Evolutionary conservation across 1,140 invertebrate genomes (phyloP).

Genomic region (Pygmarrhopalites habei): DNA sequence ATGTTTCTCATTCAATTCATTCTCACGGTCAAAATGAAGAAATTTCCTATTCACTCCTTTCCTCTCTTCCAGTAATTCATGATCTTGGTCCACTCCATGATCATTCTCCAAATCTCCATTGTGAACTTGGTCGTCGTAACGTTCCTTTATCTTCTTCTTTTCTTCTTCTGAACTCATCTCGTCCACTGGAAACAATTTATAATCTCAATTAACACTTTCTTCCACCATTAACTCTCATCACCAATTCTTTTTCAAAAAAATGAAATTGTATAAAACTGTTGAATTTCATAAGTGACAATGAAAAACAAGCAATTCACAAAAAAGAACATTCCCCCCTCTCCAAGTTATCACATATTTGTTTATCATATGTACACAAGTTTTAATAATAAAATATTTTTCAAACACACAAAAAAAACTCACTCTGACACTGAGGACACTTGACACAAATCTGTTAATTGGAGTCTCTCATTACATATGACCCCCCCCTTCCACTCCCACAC

Average conservation of each 20-base stretch:
- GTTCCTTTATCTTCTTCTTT: slow-evolving; percentile 8
- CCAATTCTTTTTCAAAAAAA: too few relatives aligned
- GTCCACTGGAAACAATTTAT: not conserved
- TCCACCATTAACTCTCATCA: not conserved
- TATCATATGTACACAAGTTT: too few relatives aligned
- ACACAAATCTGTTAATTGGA: too few relatives aligned
- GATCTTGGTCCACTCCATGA: too few relatives aligned
- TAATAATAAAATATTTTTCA: too few relatives aligned
- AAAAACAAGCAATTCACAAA: not conserved
- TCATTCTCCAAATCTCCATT: slow-evolving; percentile 2
- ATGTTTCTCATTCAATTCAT: slow-evolving; percentile 4
- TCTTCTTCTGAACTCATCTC: slow-evolving; percentile 7
- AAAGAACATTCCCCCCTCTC: too few relatives aligned
- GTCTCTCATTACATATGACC: too few relatives aligned
- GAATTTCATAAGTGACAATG: too few relatives aligned
- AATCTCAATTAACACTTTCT: not conserved
- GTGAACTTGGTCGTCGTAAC: slow-evolving; percentile 4
- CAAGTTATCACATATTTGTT: too few relatives aligned
- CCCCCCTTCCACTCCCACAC: too few relatives aligned
- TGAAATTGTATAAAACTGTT: not conserved
- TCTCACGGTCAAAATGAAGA: slow-evolving; percentile 1
- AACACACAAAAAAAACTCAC: too few relatives aligned
- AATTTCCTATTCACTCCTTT: not conserved
- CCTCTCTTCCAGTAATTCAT: slow-evolving; percentile 6
- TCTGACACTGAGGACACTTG: too few relatives aligned